phyloP scores from a whole-genome alignment of 2,113 vertebrate genomes.

The Ameiurus melas region DNA sequence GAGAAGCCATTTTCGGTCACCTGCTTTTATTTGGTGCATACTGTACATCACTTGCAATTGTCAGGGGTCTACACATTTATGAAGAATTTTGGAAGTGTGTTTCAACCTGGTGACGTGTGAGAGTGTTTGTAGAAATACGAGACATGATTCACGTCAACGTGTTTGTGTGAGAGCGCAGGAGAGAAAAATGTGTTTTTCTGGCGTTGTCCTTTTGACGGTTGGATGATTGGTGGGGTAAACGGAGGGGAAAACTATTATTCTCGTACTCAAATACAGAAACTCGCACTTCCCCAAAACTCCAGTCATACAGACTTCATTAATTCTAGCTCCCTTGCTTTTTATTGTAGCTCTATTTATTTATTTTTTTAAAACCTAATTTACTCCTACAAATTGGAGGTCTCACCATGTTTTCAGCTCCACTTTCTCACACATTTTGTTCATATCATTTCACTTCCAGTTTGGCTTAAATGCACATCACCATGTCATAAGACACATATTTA shows the following conservation, averaged over 20 bases:
- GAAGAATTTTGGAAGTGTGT: background rate
- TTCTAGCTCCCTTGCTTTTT: constrained; percentile 31
- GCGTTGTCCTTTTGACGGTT: constrained; percentile 58
- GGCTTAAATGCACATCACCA: background rate
- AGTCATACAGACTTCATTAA: background rate
- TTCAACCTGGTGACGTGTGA: background rate
- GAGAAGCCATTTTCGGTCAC: background rate
- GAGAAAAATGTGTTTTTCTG: constrained; percentile 58
- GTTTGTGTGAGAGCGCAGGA: constrained; percentile 3
- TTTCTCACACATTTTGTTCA: background rate
- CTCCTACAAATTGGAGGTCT: background rate
- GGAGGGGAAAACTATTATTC: constrained; percentile 22
- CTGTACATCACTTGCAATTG: background rate
- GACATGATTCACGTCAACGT: background rate
- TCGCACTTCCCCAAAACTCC: constrained; percentile 25
- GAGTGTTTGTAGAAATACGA: background rate
- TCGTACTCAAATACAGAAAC: constrained; percentile 35
- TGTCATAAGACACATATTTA: background rate
- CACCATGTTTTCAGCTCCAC: constrained; percentile 20
- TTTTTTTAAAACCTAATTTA: too few relatives aligned
- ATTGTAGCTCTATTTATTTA: too few relatives aligned
- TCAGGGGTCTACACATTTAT: background rate
- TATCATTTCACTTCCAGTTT: constrained; percentile 15
- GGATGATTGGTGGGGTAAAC: constrained; percentile 48
- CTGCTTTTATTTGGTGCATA: background rate